Base-by-base conservation (phyloP, 2,797 vertebrate genomes). In the Pseudochirops corinnae region DNA sequence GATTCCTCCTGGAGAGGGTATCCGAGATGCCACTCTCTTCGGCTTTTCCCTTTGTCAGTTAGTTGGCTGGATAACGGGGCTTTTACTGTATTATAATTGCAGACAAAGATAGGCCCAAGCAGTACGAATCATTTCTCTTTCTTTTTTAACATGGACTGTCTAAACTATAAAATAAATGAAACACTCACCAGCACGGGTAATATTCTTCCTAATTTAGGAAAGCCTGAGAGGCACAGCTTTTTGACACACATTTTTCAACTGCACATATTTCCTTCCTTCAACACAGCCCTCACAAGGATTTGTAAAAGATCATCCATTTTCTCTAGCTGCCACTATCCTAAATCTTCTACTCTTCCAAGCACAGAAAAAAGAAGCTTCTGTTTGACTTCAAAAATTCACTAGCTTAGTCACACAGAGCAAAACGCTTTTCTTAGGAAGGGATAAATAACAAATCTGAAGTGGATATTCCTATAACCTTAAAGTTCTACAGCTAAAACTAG, bases 171-270 rank as follows among this genome's bases (percentile, higher is more conserved):
- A 62, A 55, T 4, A 90, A 21, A 67, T 74, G 11, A 13, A 96
- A 97, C 60, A 33, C 21, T 92, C 94, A 95, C 60, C 31, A 95
- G 46, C 93, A 57, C 91, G 92, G 11, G 26, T 55, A 97, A 90
- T 91, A 91, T n/a, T 46, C 39, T 95, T 91, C 90, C 82, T 90
- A 56, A 96, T 67, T 52, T 92, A 90, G 62, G 62, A 33, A 28
- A 2, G 92, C 58, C 46, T 56, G 93, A 95, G 10, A 93, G 55
- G 24, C 12, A 90, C 18, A 91, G 57, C 33, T 96, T 90, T 87
- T 50, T 87, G 39, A 50, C 74, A 82, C 94, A 82, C 24, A 94
- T 0, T 2, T 56, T 91, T 91, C 2, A 39, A 91, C n/a, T 39
- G 33, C 55, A 56, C 56, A 91, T 91, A 56, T 91, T n/a, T 39